These are phyloP conservation scores for Tetramorium simillimum DNA, from an alignment of 1,140 invertebrate genomes.

Conservation along the genomic window DNA sequence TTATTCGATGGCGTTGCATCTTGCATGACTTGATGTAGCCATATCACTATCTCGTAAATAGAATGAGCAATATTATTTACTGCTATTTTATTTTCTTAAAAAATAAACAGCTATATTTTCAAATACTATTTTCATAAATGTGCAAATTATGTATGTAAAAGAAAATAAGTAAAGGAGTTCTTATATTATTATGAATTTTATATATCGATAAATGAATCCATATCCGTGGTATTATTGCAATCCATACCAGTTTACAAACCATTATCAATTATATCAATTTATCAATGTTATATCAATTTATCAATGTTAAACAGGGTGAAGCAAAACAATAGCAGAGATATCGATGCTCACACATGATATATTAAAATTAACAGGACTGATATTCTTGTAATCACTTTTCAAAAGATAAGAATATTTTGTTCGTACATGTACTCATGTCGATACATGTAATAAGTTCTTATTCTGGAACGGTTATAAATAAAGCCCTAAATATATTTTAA, in stretches of 20 bases:
- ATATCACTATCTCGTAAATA: constrained; percentile 20
- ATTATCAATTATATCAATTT: neutral
- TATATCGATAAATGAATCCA: neutral
- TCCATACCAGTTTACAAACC: neutral
- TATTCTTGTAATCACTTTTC: neutral
- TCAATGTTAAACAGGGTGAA: neutral
- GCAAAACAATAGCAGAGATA: neutral
- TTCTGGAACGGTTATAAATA: neutral
- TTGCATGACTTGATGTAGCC: neutral
- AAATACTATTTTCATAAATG: neutral
- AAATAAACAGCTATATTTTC: neutral
- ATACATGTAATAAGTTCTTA: neutral
- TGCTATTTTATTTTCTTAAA: neutral
- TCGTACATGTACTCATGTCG: neutral
- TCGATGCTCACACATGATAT: neutral
- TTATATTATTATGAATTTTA: neutral
- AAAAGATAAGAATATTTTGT: neutral
- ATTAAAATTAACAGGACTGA: neutral
- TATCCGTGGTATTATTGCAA: neutral
- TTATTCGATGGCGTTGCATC: constrained; percentile 8
- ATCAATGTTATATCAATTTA: neutral
- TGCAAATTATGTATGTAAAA: neutral
- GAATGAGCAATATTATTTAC: neutral
- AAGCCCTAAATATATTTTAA: neutral
- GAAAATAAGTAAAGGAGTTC: neutral